Conservation (phyloP, 2,797 vertebrate genomes). For the Poecilia velifera region DNA sequence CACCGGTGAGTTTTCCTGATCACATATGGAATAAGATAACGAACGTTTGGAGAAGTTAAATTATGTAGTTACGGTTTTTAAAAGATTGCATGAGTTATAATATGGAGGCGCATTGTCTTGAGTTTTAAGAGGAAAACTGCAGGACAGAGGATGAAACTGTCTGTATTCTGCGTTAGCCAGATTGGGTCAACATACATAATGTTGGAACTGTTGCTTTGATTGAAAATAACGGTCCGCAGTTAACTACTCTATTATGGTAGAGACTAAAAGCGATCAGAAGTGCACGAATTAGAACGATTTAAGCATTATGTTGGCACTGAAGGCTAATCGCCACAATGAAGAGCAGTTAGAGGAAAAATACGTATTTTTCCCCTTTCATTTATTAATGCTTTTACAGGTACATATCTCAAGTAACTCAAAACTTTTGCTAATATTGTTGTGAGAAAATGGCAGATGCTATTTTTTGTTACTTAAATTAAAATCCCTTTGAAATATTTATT, state of each 20-base stretch:
- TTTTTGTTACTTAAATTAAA: too few species aligned
- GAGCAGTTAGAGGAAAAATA: background rate
- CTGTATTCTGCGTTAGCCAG: conserved; percentile 40
- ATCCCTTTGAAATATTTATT: background rate
- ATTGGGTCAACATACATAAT: conserved; percentile 3
- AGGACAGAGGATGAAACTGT: conserved; percentile 13
- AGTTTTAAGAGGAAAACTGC: background rate
- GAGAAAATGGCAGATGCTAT: background rate
- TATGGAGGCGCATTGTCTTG: background rate
- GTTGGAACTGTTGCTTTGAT: conserved; percentile 4
- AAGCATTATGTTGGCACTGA: too few species aligned
- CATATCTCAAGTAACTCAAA: background rate
- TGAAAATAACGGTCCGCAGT: conserved; percentile 2
- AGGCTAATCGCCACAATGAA: background rate
- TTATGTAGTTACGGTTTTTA: fast-evolving
- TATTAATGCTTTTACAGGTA: background rate
- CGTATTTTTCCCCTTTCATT: background rate
- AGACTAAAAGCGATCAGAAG: background rate
- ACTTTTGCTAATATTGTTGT: background rate
- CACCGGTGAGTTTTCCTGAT: conserved; percentile 60
- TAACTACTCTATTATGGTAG: background rate
- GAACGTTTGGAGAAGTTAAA: background rate
- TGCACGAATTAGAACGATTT: background rate
- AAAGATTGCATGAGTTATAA: background rate
- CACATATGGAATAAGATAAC: background rate